Evolutionary conservation across 2,888 invertebrate species (phyloP).

Genomic region (Agrypnus murinus): DNA sequence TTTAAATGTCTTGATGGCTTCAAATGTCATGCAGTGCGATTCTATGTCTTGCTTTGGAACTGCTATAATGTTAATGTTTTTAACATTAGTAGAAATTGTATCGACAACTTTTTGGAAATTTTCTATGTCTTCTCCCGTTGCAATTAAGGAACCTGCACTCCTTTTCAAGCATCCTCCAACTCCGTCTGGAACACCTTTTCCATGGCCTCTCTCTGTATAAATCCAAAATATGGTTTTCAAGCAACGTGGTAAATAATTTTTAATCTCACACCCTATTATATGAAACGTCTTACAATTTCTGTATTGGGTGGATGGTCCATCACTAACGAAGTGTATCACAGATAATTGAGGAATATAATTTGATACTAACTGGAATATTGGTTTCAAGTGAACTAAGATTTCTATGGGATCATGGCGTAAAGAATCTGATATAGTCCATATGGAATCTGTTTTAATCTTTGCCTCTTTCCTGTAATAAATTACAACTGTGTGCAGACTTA

Average conservation of each 20-base stretch:
- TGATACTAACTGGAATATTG: conserved; percentile 55
- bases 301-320: too few relatives aligned
- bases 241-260: too few relatives aligned
- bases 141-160: conserved; percentile 60
- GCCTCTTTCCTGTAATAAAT: neutral
- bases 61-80: too few relatives aligned
- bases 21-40: too few relatives aligned
- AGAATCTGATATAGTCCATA: conserved; percentile 46
- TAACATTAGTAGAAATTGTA: too few relatives aligned
- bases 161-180: conserved; percentile 61
- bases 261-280: too few relatives aligned
- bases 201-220: conserved; percentile 62
- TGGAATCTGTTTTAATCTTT: neutral
- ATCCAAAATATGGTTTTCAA: conserved; percentile 62
- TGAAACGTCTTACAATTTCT: too few relatives aligned
- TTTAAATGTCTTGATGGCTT: neutral
- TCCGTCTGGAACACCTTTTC: conserved; percentile 64
- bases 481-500: conserved; percentile 19
- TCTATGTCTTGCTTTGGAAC: too few relatives aligned
- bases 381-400: conserved; percentile 66
- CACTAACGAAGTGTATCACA: too few relatives aligned
- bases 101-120: too few relatives aligned
- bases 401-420: conserved; percentile 64
- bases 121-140: conserved; percentile 60
- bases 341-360: conserved; percentile 43